Conservation (phyloP, 2,888 invertebrate species). For the Agapostemon virescens region DNA sequence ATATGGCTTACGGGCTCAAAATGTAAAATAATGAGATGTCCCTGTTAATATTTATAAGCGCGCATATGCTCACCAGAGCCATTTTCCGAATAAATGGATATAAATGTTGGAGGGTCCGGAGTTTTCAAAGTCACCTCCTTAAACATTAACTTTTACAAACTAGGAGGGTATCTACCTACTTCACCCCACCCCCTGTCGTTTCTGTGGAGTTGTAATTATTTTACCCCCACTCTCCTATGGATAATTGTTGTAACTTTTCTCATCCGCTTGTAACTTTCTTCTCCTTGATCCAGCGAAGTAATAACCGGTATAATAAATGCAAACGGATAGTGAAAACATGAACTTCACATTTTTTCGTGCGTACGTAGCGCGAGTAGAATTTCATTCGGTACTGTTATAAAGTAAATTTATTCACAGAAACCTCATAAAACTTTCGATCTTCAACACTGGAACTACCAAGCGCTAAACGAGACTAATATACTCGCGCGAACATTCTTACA, state of each 20-base stretch:
- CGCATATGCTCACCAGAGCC: constrained; percentile 52
- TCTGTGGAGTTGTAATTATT: constrained; percentile 1
- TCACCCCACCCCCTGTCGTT: background rate
- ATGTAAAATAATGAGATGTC: constrained; percentile 75
- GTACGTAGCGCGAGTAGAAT: background rate
- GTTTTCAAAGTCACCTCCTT: constrained; percentile 29
- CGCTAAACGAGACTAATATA: too few species aligned
- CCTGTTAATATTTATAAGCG: constrained; percentile 74
- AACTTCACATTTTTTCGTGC: background rate
- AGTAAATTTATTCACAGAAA: too few species aligned
- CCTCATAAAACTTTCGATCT: background rate
- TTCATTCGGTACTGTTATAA: background rate
- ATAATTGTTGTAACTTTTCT: background rate
- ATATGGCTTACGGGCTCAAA: constrained; percentile 75
- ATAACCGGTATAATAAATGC: background rate
- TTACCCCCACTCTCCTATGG: background rate
- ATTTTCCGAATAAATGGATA: constrained; percentile 56
- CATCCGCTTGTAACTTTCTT: background rate
- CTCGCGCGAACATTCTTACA: too few species aligned
- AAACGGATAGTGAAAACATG: too few species aligned
- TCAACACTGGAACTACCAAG: too few species aligned
- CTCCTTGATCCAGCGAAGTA: background rate
- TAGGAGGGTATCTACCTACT: background rate
- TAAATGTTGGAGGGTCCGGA: constrained; percentile 42
- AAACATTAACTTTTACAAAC: constrained; percentile 34